These are phyloP conservation scores for Thalpophila matura DNA, from an alignment of 2,888 invertebrate species.

Conservation along the genomic window DNA sequence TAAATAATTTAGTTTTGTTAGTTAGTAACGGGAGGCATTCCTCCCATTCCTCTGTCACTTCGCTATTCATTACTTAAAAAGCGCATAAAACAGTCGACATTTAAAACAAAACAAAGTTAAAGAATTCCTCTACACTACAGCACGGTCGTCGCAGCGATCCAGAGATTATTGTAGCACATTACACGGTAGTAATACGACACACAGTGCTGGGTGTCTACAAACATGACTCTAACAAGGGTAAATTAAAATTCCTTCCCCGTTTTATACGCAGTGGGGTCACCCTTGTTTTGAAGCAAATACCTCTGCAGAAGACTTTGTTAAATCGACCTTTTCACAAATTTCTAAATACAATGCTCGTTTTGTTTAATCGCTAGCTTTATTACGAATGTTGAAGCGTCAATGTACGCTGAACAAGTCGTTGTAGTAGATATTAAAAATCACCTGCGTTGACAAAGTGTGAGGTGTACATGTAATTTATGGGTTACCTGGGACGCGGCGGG, in stretches of 20 bases:
- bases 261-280: conserved; percentile 74
- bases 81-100: conserved; percentile 36
- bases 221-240: conserved; percentile 81
- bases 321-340: not conserved
- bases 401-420: conserved; percentile 12
- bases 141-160: conserved; percentile 47
- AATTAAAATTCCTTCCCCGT: conserved; percentile 84
- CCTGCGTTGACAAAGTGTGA: conserved; percentile 62
- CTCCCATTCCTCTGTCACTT: conserved; percentile 30
- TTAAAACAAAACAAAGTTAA: conserved; percentile 54
- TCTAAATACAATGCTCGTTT: conserved; percentile 14
- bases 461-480: conserved; percentile 73
- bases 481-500: conserved; percentile 68
- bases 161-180: conserved; percentile 67
- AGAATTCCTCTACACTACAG: conserved; percentile 54
- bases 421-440: conserved; percentile 14
- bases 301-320: conserved; percentile 30
- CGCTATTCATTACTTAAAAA: conserved; percentile 39
- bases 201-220: conserved; percentile 63
- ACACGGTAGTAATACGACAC: conserved; percentile 61
- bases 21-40: conserved; percentile 4
- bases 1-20: not conserved
- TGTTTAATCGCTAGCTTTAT: not conserved
- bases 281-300: conserved; percentile 64
- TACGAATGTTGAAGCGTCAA: not conserved